Percentiles rank a stretch among this genome's conserved stretches.
phyloP scores from a whole-genome alignment of 1,140 invertebrate species.

The Aphelenchoides besseyi region DNA sequence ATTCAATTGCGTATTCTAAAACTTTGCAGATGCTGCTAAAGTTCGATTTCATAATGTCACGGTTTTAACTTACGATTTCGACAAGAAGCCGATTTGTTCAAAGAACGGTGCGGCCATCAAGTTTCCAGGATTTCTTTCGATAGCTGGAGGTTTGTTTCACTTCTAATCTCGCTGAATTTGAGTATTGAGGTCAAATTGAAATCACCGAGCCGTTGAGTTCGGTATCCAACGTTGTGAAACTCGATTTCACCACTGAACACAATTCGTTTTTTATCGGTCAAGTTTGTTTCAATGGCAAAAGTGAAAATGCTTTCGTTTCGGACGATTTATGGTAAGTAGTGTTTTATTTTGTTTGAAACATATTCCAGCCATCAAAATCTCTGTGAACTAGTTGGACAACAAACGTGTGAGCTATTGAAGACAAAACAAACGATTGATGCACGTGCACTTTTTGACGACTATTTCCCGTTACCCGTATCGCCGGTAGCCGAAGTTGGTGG shows the following conservation, averaged over 20 bases:
- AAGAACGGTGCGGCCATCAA: background rate
- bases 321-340: slow-evolving; percentile 13
- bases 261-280: slow-evolving; percentile 19
- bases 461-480: background rate
- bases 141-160: background rate
- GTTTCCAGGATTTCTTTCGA: slow-evolving; percentile 11
- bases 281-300: slow-evolving; percentile 19
- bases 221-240: background rate
- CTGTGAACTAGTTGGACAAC: background rate
- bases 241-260: slow-evolving; percentile 8
- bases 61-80: background rate
- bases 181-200: slow-evolving; percentile 3
- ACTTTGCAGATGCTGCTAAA: slow-evolving; percentile 1
- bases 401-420: background rate
- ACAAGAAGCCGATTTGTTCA: background rate
- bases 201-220: background rate
- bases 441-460: background rate
- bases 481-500: background rate
- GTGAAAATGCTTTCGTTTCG: slow-evolving; percentile 5
- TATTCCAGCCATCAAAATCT: background rate
- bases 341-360: background rate
- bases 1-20: background rate
- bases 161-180: background rate
- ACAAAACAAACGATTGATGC: slow-evolving; percentile 2
- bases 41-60: background rate